These are phyloP conservation scores for Drosophila sordidapex DNA, from an alignment of 2,888 invertebrate species.

Conservation along the genomic window DNA sequence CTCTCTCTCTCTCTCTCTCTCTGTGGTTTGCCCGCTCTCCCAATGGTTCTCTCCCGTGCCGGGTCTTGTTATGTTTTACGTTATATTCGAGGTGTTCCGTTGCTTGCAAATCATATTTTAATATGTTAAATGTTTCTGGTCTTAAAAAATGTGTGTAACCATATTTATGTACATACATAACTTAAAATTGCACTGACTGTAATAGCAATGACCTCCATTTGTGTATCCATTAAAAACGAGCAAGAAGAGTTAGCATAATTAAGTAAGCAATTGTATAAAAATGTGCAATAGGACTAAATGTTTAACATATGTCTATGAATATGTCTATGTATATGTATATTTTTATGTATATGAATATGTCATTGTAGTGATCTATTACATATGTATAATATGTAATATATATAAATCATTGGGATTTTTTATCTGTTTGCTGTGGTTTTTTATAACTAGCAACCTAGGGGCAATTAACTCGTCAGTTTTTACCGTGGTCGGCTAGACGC, in stretches of 20 bases:
- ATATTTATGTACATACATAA: conserved; percentile 4
- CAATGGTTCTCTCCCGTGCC: conserved; percentile 10
- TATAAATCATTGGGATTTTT: conserved; percentile 31
- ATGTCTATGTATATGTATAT: neutral
- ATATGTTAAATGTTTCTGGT: conserved; percentile 12
- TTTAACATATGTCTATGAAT: neutral
- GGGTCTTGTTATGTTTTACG: conserved; percentile 37
- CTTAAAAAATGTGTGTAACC: conserved; percentile 5
- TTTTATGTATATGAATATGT: neutral
- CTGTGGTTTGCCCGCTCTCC: conserved; percentile 3
- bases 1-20: neutral
- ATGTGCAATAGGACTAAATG: neutral
- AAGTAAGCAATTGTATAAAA: neutral
- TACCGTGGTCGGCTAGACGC: conserved; percentile 1
- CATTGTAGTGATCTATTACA: neutral
- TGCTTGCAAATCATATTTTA: conserved; percentile 22
- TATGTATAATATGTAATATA: neutral
- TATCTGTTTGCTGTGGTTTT: conserved; percentile 20
- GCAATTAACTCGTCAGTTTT: conserved; percentile 14
- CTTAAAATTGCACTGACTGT: conserved; percentile 5
- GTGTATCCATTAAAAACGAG: conserved; percentile 10
- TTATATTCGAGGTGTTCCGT: conserved; percentile 27
- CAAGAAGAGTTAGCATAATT: neutral
- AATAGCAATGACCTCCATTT: conserved; percentile 22
- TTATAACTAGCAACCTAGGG: neutral